phyloP scores from a whole-genome alignment of 1,140 invertebrate genomes.

The Metopolophium dirhodum region DNA sequence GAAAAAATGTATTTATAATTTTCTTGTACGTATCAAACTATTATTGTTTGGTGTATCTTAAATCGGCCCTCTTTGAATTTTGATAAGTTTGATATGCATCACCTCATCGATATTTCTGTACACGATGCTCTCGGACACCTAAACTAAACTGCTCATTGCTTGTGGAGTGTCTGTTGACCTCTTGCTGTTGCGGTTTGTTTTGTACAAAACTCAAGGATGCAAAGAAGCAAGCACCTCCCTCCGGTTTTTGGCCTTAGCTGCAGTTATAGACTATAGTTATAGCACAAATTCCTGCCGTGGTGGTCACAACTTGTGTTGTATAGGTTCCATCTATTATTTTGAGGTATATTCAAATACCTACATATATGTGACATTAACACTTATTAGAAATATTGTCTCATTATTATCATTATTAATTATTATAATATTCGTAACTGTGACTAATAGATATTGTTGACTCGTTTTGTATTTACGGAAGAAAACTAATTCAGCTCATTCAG shows the following conservation, averaged over 20 bases:
- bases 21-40: neutral
- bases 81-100: neutral
- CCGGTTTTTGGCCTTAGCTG: neutral
- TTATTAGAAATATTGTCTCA: neutral
- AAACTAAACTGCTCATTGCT: constrained; percentile 23
- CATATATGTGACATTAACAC: neutral
- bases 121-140: constrained; percentile 5
- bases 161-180: constrained; percentile 45
- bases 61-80: neutral
- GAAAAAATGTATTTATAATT: neutral
- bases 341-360: neutral
- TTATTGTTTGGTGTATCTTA: neutral
- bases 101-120: constrained; percentile 10
- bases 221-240: constrained; percentile 27
- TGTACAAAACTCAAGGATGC: constrained; percentile 50
- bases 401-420: neutral
- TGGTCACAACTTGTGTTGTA: neutral
- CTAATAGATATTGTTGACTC: neutral
- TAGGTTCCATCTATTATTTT: neutral
- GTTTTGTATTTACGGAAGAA: neutral
- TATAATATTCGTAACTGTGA: constrained; percentile 2
- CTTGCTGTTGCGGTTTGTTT: constrained; percentile 29
- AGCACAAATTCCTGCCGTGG: neutral
- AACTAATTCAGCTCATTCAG: neutral
- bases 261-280: neutral